phyloP scores from a whole-genome alignment of 2,113 vertebrate species.

The Martes martes region DNA sequence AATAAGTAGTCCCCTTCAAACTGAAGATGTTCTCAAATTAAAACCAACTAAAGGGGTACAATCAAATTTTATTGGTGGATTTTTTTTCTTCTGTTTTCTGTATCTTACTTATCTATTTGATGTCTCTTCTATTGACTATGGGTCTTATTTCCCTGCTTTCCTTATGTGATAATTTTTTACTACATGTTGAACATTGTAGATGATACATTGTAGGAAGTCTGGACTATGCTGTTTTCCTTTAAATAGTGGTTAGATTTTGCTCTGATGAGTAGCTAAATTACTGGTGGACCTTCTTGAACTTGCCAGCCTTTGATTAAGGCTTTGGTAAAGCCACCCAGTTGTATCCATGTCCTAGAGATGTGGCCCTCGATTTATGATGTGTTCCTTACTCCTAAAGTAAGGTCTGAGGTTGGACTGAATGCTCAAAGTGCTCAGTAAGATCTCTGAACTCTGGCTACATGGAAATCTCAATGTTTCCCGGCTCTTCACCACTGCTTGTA shows the following conservation, averaged over 20 bases:
- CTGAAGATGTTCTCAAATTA: not conserved
- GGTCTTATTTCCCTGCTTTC: not conserved
- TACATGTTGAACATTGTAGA: not conserved
- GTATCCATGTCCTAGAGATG: not conserved
- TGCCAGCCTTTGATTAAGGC: not conserved
- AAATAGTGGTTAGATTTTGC: not conserved
- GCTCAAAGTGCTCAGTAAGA: not conserved
- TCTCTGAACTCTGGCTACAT: not conserved
- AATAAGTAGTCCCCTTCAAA: not conserved
- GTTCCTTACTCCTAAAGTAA: not conserved
- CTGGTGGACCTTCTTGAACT: not conserved
- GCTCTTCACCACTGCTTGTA: not conserved
- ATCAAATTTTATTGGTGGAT: not conserved
- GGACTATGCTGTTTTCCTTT: not conserved
- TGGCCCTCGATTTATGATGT: not conserved
- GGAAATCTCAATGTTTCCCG: not conserved
- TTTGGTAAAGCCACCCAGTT: not conserved
- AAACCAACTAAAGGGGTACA: not conserved
- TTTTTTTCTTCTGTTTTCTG: not conserved
- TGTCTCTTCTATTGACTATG: not conserved
- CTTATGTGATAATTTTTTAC: not conserved
- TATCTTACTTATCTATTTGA: not conserved
- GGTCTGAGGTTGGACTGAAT: not conserved
- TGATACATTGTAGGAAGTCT: not conserved
- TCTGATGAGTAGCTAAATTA: not conserved